Evolutionary conservation across 2,797 vertebrate species (phyloP).

Genomic region (Poecilia gillii): DNA sequence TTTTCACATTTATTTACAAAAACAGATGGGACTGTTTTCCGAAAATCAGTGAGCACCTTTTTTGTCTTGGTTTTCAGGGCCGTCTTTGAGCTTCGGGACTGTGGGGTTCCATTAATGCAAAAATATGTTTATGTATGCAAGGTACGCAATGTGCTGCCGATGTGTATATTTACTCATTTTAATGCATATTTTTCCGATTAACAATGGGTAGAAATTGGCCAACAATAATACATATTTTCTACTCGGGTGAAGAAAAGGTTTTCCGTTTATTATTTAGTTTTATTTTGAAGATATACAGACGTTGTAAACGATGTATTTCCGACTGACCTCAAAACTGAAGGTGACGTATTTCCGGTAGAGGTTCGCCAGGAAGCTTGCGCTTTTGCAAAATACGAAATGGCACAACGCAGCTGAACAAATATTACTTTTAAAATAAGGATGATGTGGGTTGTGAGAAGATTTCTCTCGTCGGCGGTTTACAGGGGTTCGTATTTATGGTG

Average conservation of each 20-base stretch:
- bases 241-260: not conserved
- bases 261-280: not conserved
- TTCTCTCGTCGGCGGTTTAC: constrained; percentile 58
- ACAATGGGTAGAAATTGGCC: not conserved
- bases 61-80: not conserved
- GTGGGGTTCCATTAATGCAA: not conserved
- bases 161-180: not conserved
- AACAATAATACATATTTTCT: not conserved
- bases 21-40: not conserved
- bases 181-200: not conserved
- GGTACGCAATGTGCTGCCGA: not conserved
- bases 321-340: not conserved
- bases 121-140: not conserved
- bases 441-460: constrained; percentile 74
- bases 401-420: not conserved
- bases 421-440: constrained; percentile 1
- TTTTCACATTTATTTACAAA: not conserved
- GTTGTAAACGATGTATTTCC: not conserved
- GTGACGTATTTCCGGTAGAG: not conserved
- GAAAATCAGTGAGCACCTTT: not conserved
- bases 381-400: not conserved
- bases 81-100: not conserved
- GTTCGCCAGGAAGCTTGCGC: no score
- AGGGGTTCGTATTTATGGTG: constrained; percentile 55
- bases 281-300: not conserved